phyloP scores from a whole-genome alignment of 2,113 vertebrate genomes.

The Ageneiosus marmoratus region DNA sequence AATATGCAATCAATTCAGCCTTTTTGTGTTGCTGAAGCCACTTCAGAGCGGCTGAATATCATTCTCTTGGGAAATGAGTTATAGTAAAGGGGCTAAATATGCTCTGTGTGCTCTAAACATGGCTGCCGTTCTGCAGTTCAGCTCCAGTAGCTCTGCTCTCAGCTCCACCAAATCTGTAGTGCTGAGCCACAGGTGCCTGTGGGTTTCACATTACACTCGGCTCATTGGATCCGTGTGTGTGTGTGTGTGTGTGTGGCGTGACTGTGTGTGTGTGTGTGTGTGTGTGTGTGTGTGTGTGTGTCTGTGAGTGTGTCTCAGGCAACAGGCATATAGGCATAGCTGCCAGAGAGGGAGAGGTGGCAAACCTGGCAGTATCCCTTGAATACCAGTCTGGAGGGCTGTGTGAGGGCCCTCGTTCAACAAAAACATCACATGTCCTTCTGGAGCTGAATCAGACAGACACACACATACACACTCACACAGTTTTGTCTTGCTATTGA shows the following conservation, averaged over 20 bases:
- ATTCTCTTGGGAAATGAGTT: not conserved
- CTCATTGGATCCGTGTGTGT: slow-evolving; percentile 27
- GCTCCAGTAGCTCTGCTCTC: slow-evolving; percentile 24
- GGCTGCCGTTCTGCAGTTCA: not conserved
- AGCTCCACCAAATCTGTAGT: slow-evolving; percentile 24
- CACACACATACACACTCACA: slow-evolving; percentile 43
- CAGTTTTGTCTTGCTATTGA: too few species aligned
- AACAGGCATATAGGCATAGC: slow-evolving; percentile 15
- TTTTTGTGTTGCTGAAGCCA: not conserved
- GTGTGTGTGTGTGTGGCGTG: not conserved
- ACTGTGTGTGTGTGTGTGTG: not conserved
- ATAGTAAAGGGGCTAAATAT: slow-evolving; percentile 1
- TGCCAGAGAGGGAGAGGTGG: slow-evolving; percentile 43
- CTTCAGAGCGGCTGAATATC: not conserved
- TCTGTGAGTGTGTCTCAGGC: slow-evolving; percentile 13
- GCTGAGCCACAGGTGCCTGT: slow-evolving; percentile 38
- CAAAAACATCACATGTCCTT: slow-evolving; percentile 45
- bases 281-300: not conserved
- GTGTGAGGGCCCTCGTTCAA: slow-evolving; percentile 30
- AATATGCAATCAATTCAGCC: not conserved
- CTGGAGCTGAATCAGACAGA: slow-evolving; percentile 51
- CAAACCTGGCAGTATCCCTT: slow-evolving; percentile 41
- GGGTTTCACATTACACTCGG: slow-evolving; percentile 40
- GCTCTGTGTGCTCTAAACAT: slow-evolving; percentile 20
- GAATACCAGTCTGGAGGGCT: slow-evolving; percentile 40